Base-by-base conservation (phyloP, 2,797 vertebrate species). In the Phrynocephalus vlangalii region DNA sequence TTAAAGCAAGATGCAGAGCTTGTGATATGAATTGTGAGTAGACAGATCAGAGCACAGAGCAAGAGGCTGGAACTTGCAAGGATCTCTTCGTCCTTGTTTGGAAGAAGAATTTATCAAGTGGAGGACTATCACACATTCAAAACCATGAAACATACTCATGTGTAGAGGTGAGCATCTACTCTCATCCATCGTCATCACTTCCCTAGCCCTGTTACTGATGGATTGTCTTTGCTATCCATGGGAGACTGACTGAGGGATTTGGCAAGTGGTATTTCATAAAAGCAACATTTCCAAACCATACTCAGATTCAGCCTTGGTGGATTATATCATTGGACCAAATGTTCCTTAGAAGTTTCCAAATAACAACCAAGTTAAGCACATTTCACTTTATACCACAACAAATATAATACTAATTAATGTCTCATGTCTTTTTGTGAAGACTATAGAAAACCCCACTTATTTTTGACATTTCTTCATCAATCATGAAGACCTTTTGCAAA, bases 401-500 rank as follows among this genome's bases (percentile, higher is more conserved):
- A 72, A 10, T 28, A 16, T 13, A 3, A 48, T 80, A 84, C 38
- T 79, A 81, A 79, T 1, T 78, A 87, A 22, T 0, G 84, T 79
- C 66, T n/a, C 0, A 5, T 13, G 0, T 81, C 24, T 79, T 81
- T 68, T 38, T 66, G 33, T 84, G 87, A 87, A 22, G 3, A 0
- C 0, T 1, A 20, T 44, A 30, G 48, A 82, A 44, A 11, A 60
- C 13, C 30, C 9, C 24, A 1, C 91, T 90, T 2, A 20, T 52
- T 50, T 28, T 76, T 11, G 71, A 33, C 44, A 3, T 79, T 92
- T 80, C 24, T 24, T 50, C 16, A 20, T n/a, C 5, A 73, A 50
- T 66, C 83, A 92, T 73, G n/a, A 26, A 75, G 1, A 82, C 2
- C 75, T 78, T 90, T 90, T 87, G 66, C 77, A 78, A 91, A 86